phyloP scores from a whole-genome alignment of 2,797 vertebrate genomes.

The Cyclopterus lumpus region DNA sequence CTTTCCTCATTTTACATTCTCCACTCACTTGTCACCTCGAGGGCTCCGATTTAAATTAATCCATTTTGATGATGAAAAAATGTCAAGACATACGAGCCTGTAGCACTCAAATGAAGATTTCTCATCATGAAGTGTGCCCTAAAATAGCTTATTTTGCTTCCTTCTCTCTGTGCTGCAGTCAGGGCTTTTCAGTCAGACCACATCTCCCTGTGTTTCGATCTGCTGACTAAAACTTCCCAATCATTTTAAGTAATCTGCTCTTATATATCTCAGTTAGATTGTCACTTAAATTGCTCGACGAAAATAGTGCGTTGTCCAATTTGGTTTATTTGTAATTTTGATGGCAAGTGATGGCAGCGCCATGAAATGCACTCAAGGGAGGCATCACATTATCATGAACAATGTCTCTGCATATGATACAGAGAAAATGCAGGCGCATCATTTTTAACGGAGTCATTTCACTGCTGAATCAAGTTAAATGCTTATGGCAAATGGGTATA shows the following conservation, averaged over 20 bases:
- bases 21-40: not conserved
- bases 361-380: constrained; percentile 29
- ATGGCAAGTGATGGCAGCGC: constrained; percentile 20
- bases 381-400: constrained; percentile 46
- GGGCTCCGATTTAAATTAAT: constrained; percentile 24
- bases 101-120: constrained; percentile 20
- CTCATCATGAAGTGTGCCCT: constrained; percentile 10
- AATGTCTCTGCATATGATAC: constrained; percentile 24
- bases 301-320: constrained; percentile 30
- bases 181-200: not conserved
- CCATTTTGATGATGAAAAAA: constrained; percentile 27
- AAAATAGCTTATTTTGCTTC: constrained; percentile 4
- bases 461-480: constrained; percentile 37
- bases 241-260: constrained; percentile 14
- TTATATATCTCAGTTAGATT: constrained; percentile 10
- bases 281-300: constrained; percentile 5
- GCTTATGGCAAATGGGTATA: constrained; percentile 12
- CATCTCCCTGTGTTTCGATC: not conserved
- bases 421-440: constrained; percentile 24
- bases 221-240: constrained; percentile 23
- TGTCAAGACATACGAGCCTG: constrained; percentile 1
- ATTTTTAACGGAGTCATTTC: constrained; percentile 22
- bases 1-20: constrained; percentile 8
- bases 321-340: constrained; percentile 29
- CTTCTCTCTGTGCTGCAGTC: not conserved